phyloP scores from a whole-genome alignment of 2,888 invertebrate genomes.

The Litoditis marina region DNA sequence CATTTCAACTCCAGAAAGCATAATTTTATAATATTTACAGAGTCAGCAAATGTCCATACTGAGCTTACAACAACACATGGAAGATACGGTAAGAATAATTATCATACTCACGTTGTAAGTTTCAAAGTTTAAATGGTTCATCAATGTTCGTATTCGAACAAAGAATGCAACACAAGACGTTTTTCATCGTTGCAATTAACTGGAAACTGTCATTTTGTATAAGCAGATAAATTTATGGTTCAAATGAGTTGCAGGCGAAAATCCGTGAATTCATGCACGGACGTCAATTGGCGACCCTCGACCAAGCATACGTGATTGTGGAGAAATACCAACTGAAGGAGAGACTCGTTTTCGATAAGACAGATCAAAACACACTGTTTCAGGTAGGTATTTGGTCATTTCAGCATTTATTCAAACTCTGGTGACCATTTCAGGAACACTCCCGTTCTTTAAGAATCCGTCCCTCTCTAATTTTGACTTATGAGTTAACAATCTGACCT shows the following conservation, averaged over 20 bases:
- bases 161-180: too few relatives aligned
- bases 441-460: too few relatives aligned
- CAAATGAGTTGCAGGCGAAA: background rate
- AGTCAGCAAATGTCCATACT: slow-evolving; percentile 51
- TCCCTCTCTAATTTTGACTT: too few relatives aligned
- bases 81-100: slow-evolving; percentile 15
- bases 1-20: too few relatives aligned
- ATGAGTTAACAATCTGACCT: too few relatives aligned
- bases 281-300: slow-evolving; percentile 44
- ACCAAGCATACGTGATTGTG: slow-evolving; percentile 44
- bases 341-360: slow-evolving; percentile 48
- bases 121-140: background rate
- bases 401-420: background rate
- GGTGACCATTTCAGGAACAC: too few relatives aligned
- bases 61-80: slow-evolving; percentile 38
- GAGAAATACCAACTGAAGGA: slow-evolving; percentile 49
- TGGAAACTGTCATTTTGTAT: too few relatives aligned
- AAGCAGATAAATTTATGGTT: background rate
- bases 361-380: slow-evolving; percentile 43
- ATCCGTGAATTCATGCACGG: slow-evolving; percentile 5
- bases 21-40: slow-evolving; percentile 23
- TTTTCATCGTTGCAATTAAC: too few relatives aligned
- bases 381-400: slow-evolving; percentile 23
- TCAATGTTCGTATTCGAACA: too few relatives aligned
- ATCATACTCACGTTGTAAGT: background rate